Evolutionary conservation across 2,113 vertebrate genomes (phyloP), one percentile per base, ranked within the genome.

Genomic region (Pagrus major): DNA sequence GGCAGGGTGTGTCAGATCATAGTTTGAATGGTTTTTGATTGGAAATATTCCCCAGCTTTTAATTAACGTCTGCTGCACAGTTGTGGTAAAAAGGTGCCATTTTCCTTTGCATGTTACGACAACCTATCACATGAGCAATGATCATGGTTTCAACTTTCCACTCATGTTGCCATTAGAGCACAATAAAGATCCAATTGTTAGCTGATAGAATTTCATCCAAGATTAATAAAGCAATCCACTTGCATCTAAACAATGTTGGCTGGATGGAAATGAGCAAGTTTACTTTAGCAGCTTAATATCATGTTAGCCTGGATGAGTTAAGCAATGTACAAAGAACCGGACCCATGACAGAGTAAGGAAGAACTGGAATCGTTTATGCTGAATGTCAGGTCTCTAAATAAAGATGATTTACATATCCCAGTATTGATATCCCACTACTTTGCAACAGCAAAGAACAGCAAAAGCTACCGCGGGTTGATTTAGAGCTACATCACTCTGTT

Each of bases 51-150:
- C 5, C 37, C 31, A 20, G 20, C 52, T 64, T 31, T 35, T 55
- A 60, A 78, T 69, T 49, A 52, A 20, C 11, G 46, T 78, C 31
- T 71, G 46, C 25, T 44, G 6, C 5, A 23, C 29, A 69, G 35
- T 33, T 18, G 14, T 23, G n/a, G n/a, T 27, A 16, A 37, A 12
- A 20, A 46, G 35, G 46, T 67, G 25, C 2, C 1, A 14, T 14
- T 18, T 39, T 25, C 10, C 21, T 10, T 20, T 20, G 33, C 9
- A 33, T 11, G 12, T 31, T 35, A 33, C n/a, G 25, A 39, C 58
- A 71, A 18, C 5, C 29, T 46, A 64, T 71, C 41, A 56, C 0
- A 46, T 37, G 23, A 71, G 20, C 44, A 27, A 33, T 41, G 65
- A 69, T 52, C 31, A 23, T 23, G 25, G 15, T 44, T 70, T 49